These are phyloP conservation scores for Phataginus tetradactyla DNA, from an alignment of 2,797 vertebrate species.

Conservation along the genomic window DNA sequence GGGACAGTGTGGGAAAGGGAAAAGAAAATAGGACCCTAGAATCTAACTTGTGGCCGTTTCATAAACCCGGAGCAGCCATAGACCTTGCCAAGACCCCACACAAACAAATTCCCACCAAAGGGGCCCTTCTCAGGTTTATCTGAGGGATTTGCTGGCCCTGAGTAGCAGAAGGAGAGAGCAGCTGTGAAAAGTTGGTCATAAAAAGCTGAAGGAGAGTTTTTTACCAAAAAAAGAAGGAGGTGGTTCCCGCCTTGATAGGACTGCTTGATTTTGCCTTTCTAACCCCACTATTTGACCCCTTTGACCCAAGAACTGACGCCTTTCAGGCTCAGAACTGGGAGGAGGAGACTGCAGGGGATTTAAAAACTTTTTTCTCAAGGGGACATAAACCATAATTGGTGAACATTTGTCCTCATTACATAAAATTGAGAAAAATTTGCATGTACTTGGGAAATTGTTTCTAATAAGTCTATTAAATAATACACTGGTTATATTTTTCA, in stretches of 20 bases:
- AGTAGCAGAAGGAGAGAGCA: not conserved
- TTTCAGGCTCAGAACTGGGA: slow-evolving; percentile 32
- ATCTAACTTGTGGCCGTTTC: not conserved
- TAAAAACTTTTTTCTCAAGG: slow-evolving; percentile 24
- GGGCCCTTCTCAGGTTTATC: not conserved
- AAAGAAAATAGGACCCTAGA: not conserved
- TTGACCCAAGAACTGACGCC: slow-evolving; percentile 22
- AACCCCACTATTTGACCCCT: not conserved
- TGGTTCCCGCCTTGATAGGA: not conserved
- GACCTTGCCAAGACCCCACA: not conserved
- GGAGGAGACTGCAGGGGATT: not conserved
- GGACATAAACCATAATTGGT: slow-evolving; percentile 24
- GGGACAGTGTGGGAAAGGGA: not conserved
- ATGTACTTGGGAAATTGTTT: slow-evolving; percentile 63
- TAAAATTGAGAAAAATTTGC: slow-evolving; percentile 69
- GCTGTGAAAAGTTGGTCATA: slow-evolving; percentile 17
- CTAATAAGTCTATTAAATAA: slow-evolving; percentile 9
- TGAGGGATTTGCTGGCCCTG: not conserved
- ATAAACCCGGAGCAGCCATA: not conserved
- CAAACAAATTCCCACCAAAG: not conserved
- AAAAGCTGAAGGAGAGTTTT: slow-evolving; percentile 58
- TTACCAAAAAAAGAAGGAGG: not conserved
- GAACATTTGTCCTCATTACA: slow-evolving; percentile 51
- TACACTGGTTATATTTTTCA: too few species aligned
- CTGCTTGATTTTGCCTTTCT: not conserved